phyloP scores from a whole-genome alignment of 2,888 invertebrate genomes.

The Drosophila kuntzei region DNA sequence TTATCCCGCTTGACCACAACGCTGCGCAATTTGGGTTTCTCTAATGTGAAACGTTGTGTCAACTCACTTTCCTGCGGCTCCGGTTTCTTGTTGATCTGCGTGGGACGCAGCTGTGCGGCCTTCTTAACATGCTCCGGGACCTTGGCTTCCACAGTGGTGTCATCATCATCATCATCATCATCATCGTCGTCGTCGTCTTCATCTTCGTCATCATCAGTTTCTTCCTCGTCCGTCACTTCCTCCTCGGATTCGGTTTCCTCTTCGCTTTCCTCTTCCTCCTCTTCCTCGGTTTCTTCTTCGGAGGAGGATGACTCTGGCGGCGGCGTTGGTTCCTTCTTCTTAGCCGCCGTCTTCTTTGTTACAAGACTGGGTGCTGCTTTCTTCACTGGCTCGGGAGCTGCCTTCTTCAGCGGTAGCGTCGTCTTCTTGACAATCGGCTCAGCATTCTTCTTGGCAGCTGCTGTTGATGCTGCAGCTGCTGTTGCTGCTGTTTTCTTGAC shows the following conservation, averaged over 20 bases:
- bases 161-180: conserved; percentile 59
- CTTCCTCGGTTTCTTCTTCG: conserved; percentile 63
- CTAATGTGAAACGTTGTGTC: conserved; percentile 83
- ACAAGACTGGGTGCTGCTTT: conserved; percentile 45
- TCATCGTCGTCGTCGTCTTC: conserved; percentile 77
- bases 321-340: conserved; percentile 84
- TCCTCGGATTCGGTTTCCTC: conserved; percentile 70
- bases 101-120: conserved; percentile 68
- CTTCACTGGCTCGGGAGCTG: conserved; percentile 45
- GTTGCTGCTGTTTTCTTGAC: conserved; percentile 47
- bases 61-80: conserved; percentile 83
- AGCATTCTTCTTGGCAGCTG: conserved; percentile 48
- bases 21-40: conserved; percentile 84
- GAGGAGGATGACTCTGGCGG: conserved; percentile 73
- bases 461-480: conserved; percentile 30
- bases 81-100: conserved; percentile 75
- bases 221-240: conserved; percentile 66
- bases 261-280: conserved; percentile 70
- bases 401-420: conserved; percentile 53
- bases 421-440: conserved; percentile 57
- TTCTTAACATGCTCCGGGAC: conserved; percentile 73
- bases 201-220: conserved; percentile 48
- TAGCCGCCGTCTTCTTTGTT: conserved; percentile 61
- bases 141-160: conserved; percentile 66
- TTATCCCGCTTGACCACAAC: conserved; percentile 84